These are phyloP conservation scores for Chloroceryle aenea DNA, from an alignment of 2,113 vertebrate species.

Conservation along the genomic window DNA sequence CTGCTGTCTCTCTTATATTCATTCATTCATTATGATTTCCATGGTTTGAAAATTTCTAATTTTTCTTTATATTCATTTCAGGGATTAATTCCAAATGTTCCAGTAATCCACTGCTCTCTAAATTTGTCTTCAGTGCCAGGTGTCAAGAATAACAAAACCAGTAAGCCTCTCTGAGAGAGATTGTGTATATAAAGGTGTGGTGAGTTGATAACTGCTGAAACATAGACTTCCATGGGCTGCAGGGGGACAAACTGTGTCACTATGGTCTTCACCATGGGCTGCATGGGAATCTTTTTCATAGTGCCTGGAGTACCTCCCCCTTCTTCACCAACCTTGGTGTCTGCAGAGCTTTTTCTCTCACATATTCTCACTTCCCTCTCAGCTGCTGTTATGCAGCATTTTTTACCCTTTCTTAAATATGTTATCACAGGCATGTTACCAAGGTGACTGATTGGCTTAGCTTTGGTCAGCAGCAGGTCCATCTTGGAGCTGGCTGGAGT, in stretches of 20 bases:
- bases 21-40: background rate
- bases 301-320: accelerated
- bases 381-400: accelerated
- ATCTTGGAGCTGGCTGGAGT: background rate
- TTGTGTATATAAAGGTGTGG: background rate
- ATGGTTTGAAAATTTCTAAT: background rate
- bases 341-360: background rate
- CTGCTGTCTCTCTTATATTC: background rate
- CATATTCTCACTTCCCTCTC: background rate
- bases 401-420: background rate
- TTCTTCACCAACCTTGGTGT: background rate
- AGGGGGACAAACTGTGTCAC: background rate
- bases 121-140: background rate
- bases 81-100: background rate
- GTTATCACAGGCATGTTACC: background rate
- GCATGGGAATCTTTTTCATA: accelerated
- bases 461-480: accelerated
- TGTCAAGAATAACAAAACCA: background rate
- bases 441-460: background rate
- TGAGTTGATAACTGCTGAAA: background rate
- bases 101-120: background rate
- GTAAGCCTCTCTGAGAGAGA: background rate
- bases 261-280: accelerated
- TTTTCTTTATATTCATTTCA: background rate
- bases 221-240: background rate